A percentile compares a stretch with the other conserved stretches of the same genome.
Evolutionary conservation across 1,140 invertebrate genomes (phyloP).

Genomic region (Dendroctonus ponderosae): DNA sequence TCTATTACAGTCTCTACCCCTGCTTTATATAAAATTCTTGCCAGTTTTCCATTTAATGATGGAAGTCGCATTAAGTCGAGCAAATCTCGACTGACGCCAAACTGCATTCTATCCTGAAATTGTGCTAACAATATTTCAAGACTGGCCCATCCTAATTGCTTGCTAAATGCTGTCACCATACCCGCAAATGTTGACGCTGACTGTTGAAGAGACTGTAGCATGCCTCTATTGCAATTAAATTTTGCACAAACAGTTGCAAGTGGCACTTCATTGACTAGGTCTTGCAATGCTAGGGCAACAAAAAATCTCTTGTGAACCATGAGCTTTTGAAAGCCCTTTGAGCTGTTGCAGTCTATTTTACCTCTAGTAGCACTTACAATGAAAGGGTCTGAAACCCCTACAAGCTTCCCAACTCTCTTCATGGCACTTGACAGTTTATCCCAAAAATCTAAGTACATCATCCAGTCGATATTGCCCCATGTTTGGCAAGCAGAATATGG

Average conservation of each 20-base stretch:
- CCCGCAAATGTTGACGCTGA: slow-evolving; percentile 95
- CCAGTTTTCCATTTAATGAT: slow-evolving; percentile 79
- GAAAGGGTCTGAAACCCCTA: slow-evolving; percentile 89
- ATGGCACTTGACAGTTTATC: slow-evolving; percentile 75
- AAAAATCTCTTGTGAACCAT: slow-evolving; percentile 76
- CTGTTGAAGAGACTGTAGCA: slow-evolving; percentile 90
- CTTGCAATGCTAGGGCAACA: slow-evolving; percentile 86
- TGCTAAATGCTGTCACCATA: slow-evolving; percentile 58
- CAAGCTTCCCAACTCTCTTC: slow-evolving; percentile 83
- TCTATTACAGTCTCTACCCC: slow-evolving; percentile 78
- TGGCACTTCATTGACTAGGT: slow-evolving; percentile 89
- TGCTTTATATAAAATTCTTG: slow-evolving; percentile 79
- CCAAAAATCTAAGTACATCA: slow-evolving; percentile 82
- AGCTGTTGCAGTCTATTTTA: slow-evolving; percentile 39
- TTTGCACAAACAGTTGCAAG: slow-evolving; percentile 76
- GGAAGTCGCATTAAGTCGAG: slow-evolving; percentile 87
- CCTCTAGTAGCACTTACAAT: slow-evolving; percentile 78
- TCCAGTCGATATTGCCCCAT: slow-evolving; percentile 83
- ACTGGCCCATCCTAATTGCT: slow-evolving; percentile 88
- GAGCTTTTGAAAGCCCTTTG: slow-evolving; percentile 40
- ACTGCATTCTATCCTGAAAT: slow-evolving; percentile 91
- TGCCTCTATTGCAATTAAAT: slow-evolving; percentile 83
- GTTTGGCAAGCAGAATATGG: slow-evolving; percentile 79
- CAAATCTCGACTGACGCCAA: slow-evolving; percentile 90
- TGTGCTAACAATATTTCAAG: slow-evolving; percentile 86